A percentile compares a stretch with the other conserved stretches of the same genome.
Evolutionary conservation across 2,888 invertebrate species (phyloP).

Genomic region (Opisthograptis luteolata): DNA sequence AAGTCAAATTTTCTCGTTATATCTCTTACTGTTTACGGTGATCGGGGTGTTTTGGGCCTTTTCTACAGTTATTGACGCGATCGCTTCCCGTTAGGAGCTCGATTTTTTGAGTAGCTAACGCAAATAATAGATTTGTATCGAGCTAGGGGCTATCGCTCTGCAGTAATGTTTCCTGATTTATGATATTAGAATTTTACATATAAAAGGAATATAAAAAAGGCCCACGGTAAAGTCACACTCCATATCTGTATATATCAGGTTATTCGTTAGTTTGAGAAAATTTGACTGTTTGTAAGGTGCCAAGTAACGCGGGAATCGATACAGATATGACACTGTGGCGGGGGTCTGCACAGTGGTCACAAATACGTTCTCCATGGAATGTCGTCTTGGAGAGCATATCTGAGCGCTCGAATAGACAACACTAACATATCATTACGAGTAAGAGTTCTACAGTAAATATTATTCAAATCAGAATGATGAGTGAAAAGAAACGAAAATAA

Average conservation of each 20-base stretch:
- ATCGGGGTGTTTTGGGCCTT: slow-evolving; percentile 43
- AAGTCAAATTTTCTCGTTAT: slow-evolving; percentile 73
- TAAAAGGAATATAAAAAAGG: slow-evolving; percentile 55
- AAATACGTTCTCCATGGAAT: slow-evolving; percentile 59
- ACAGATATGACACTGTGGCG: slow-evolving; percentile 81
- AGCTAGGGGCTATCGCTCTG: too few relatives aligned
- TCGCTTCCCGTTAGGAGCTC: neutral
- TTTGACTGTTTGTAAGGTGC: slow-evolving; percentile 68
- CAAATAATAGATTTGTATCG: too few relatives aligned
- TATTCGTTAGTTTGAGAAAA: slow-evolving; percentile 61
- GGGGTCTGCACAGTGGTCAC: slow-evolving; percentile 55
- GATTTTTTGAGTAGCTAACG: too few relatives aligned
- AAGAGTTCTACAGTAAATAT: neutral
- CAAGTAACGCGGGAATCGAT: slow-evolving; percentile 62
- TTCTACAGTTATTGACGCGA: slow-evolving; percentile 40
- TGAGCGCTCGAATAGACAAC: slow-evolving; percentile 35
- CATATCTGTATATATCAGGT: slow-evolving; percentile 76
- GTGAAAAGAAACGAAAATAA: neutral
- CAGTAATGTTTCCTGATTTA: neutral
- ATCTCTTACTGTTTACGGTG: neutral
- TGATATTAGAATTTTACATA: neutral
- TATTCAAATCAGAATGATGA: neutral
- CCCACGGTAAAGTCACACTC: slow-evolving; percentile 67
- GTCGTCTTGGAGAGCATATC: slow-evolving; percentile 56
- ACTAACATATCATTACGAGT: neutral